Percentiles rank a stretch among this genome's conserved stretches.
phyloP scores from a whole-genome alignment of 2,888 invertebrate genomes.

The Zygothrica quintamaculata region DNA sequence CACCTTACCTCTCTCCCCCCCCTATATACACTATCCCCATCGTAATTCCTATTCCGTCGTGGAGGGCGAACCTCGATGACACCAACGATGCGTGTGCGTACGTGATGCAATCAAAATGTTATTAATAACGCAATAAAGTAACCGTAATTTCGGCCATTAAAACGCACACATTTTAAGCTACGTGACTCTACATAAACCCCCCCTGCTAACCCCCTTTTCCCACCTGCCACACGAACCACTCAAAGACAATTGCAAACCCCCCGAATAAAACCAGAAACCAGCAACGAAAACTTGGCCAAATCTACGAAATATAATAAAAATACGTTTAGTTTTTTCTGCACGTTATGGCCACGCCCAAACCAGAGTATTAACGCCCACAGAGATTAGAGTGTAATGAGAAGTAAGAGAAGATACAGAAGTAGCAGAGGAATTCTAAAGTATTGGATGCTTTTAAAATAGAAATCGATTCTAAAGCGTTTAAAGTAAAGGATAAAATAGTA shows the following conservation, averaged over 20 bases:
- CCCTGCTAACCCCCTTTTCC: neutral
- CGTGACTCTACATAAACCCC: slow-evolving; percentile 45
- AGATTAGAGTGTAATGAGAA: no score
- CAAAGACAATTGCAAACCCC: slow-evolving; percentile 7
- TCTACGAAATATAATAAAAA: slow-evolving; percentile 3
- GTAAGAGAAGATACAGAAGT: no score
- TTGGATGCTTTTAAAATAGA: no score
- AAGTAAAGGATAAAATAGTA: no score
- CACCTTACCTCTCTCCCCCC: neutral
- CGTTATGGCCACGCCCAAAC: no score
- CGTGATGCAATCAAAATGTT: slow-evolving; percentile 79
- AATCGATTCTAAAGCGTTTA: no score
- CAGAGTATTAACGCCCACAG: no score
- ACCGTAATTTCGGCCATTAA: slow-evolving; percentile 77
- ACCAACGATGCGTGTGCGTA: slow-evolving; percentile 65
- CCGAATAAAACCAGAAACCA: slow-evolving; percentile 13
- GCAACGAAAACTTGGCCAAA: slow-evolving; percentile 25
- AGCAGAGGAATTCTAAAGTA: no score
- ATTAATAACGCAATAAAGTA: slow-evolving; percentile 78
- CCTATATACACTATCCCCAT: neutral
- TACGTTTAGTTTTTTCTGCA: no score
- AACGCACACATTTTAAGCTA: slow-evolving; percentile 74
- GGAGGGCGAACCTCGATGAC: slow-evolving; percentile 33
- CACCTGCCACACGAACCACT: slow-evolving; percentile 26
- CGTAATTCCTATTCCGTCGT: neutral